A percentile compares a stretch with the other conserved stretches of the same genome.
Evolutionary conservation across 2,888 invertebrate species (phyloP).

Genomic region (Aporophyla lueneburgensis): DNA sequence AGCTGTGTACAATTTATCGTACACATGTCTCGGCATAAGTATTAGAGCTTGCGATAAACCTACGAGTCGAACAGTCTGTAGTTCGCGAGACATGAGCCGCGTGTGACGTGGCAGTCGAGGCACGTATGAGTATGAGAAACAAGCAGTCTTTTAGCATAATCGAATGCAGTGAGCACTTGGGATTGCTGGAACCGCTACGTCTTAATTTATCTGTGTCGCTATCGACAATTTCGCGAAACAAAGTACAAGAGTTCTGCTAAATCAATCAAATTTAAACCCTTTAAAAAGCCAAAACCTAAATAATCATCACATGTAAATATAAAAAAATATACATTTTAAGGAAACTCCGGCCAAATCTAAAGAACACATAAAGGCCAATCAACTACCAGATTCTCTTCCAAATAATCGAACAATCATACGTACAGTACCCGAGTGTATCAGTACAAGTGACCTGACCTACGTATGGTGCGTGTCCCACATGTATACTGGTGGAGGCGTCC

Average conservation of each 20-base stretch:
- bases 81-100: conserved; percentile 22
- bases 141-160: conserved; percentile 7
- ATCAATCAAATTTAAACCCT: neutral
- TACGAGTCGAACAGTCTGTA: conserved; percentile 31
- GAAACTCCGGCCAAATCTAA: conserved; percentile 1
- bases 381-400: conserved; percentile 46
- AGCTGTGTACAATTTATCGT: conserved; percentile 37
- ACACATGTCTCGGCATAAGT: conserved; percentile 24
- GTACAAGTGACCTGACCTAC: conserved; percentile 38
- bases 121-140: conserved; percentile 15
- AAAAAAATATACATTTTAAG: neutral
- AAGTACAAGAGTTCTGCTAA: neutral
- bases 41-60: conserved; percentile 16
- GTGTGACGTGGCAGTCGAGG: conserved; percentile 1
- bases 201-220: neutral
- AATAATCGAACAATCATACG: conserved; percentile 23
- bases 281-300: neutral
- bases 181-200: neutral
- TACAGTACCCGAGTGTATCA: conserved; percentile 4
- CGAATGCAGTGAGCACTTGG: neutral
- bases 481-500: conserved; percentile 40
- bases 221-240: neutral
- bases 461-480: conserved; percentile 48
- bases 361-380: conserved; percentile 12
- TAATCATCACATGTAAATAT: conserved; percentile 1